phyloP scores from a whole-genome alignment of 1,140 invertebrate species.

The Cataglyphis hispanica region DNA sequence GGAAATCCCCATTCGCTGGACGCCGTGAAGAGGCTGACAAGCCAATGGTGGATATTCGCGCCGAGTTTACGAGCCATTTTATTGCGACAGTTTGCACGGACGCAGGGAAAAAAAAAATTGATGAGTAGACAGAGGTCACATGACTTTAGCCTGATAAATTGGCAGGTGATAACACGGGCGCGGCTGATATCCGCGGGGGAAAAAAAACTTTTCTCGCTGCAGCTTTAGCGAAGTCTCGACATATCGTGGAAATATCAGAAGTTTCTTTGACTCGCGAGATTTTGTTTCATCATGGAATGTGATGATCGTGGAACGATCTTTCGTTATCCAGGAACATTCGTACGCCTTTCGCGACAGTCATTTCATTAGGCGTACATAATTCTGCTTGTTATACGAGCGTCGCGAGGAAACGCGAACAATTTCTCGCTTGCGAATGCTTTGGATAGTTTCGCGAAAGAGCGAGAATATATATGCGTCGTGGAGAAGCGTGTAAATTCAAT shows the following conservation, averaged over 20 bases:
- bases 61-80: constrained; percentile 69
- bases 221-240: background rate
- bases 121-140: constrained; percentile 36
- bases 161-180: constrained; percentile 56
- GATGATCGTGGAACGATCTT: too few species aligned
- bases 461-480: background rate
- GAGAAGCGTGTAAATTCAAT: constrained; percentile 5
- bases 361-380: background rate
- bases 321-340: too few species aligned
- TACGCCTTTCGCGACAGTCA: background rate
- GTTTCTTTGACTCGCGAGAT: background rate
- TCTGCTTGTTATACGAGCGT: background rate
- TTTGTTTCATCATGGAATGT: background rate
- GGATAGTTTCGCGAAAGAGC: constrained; percentile 13
- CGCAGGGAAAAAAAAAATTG: constrained; percentile 27
- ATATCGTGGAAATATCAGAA: constrained; percentile 19
- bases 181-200: constrained; percentile 33
- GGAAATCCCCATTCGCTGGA: constrained; percentile 28
- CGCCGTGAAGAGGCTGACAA: constrained; percentile 59
- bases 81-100: constrained; percentile 67
- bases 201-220: constrained; percentile 26
- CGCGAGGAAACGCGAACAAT: background rate
- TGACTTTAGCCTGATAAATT: constrained; percentile 61
- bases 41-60: constrained; percentile 38
- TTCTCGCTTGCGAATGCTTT: background rate